Evolutionary conservation across 53 echinoderm and acorn worm genomes (phyloP), one percentile per base, ranked within the genome.

Genomic region (Luidia sarsii): DNA sequence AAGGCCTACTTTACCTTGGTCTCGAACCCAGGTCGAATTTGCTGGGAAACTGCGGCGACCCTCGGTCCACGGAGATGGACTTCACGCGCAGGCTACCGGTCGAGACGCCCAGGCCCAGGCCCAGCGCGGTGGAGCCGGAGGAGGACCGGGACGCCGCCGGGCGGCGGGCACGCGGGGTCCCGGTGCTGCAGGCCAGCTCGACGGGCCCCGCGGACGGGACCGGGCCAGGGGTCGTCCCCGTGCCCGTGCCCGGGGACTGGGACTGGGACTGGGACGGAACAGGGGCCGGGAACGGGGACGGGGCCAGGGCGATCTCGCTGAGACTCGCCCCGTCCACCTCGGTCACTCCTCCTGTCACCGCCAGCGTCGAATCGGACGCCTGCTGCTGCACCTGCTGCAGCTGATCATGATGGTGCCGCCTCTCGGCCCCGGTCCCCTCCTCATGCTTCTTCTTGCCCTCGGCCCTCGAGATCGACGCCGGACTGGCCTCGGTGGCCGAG

Each of bases 1-100:
- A 46, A 46, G 5, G 55, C 19, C n/a, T 2, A 7, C 9, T 48
- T 23, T 46, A 60, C 77, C 77, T 38, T 60, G 77, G 61, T 77
- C 77, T 60, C 18, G 77, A 39, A 45, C 45, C 59, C 11, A 59
- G 28, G 31, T 77, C 77, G 28, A 60, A 45, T 77, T 61, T 77
- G 61, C 77, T 59, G 13, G 60, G 33, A 59, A 77, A 16, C 24
- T 41, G 60, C 61, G 61, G 61, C 46, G 77, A 61, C 60, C 77
- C 59, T 61, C 20, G 59, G 1, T 73, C 57, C 30, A 11, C 11
- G 18, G 46, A 45, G 30, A 43, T 20, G 9, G 77, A 77, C 61
- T 77, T 77, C 21, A 77, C 30, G 11, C 77, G 41, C n/a, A 60
- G 19, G 43, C 77, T 60, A 16, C 45, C 60, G 13, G 60, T 60